Evolutionary conservation across 2,113 vertebrate species (phyloP).

Genomic region (Acanthochromis polyacanthus): DNA sequence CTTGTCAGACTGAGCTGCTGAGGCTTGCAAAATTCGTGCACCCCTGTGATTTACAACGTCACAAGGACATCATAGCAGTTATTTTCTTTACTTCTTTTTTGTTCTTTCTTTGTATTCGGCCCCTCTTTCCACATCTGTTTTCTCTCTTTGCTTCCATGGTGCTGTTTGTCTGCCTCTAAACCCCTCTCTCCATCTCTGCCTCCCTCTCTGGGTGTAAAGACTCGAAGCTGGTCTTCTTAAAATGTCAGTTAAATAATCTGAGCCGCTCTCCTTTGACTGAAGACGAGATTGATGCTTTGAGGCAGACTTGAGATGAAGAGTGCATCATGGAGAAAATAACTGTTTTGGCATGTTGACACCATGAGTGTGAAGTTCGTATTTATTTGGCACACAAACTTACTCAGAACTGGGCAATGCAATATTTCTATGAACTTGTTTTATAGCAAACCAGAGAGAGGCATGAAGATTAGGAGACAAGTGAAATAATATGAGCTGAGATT

Average conservation of each 20-base stretch:
- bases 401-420: not conserved
- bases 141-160: not conserved
- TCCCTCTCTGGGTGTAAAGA: not conserved
- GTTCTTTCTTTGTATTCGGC: not conserved
- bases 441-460: not conserved
- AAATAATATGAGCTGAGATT: slow-evolving; percentile 12
- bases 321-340: slow-evolving; percentile 22
- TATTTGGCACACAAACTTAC: slow-evolving; percentile 43
- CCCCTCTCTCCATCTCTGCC: not conserved
- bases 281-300: slow-evolving; percentile 38
- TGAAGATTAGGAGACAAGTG: not conserved
- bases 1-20: slow-evolving; percentile 35
- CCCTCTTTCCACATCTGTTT: not conserved
- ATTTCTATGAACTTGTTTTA: slow-evolving; percentile 2
- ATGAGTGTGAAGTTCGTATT: slow-evolving; percentile 29
- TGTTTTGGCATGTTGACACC: slow-evolving; percentile 12
- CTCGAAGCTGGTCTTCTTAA: slow-evolving; percentile 10
- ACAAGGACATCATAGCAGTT: not conserved
- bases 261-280: slow-evolving; percentile 26
- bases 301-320: slow-evolving; percentile 21
- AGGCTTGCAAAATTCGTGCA: slow-evolving; percentile 14
- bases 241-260: slow-evolving; percentile 25
- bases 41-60: slow-evolving; percentile 6
- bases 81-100: not conserved
- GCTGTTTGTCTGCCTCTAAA: not conserved